Conservation (phyloP, 2,797 vertebrate genomes). For the Babyrousa celebensis region DNA sequence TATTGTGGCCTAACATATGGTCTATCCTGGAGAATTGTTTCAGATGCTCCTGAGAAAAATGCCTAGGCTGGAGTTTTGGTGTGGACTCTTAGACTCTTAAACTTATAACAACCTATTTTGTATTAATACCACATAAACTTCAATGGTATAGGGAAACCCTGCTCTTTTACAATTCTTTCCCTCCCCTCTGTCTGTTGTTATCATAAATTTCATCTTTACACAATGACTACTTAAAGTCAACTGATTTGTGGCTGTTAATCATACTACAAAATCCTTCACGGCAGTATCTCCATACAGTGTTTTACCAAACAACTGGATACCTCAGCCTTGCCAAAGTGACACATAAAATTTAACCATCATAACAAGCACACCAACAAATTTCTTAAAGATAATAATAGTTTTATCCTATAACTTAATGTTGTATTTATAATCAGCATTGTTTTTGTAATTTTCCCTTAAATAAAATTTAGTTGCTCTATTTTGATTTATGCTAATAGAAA, state of each 20-base stretch:
- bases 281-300: neutral
- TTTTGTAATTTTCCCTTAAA: neutral
- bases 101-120: neutral
- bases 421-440: neutral
- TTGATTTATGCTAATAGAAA: neutral
- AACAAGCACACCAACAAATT: neutral
- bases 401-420: neutral
- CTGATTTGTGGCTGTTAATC: neutral
- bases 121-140: constrained; percentile 1
- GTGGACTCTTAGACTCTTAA: neutral
- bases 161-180: neutral
- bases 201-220: constrained; percentile 12
- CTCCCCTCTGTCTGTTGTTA: neutral
- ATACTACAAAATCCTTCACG: neutral
- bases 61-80: neutral
- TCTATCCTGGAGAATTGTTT: neutral
- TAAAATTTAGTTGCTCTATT: neutral
- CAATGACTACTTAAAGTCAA: neutral
- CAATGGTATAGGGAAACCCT: neutral
- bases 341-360: neutral
- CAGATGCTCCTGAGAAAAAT: neutral
- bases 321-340: neutral
- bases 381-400: constrained; percentile 4
- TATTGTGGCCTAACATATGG: neutral
- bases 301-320: neutral